Evolutionary conservation across 2,888 invertebrate species (phyloP), one percentile per base, ranked within the genome.

Genomic region (Sclerodermus sp.): DNA sequence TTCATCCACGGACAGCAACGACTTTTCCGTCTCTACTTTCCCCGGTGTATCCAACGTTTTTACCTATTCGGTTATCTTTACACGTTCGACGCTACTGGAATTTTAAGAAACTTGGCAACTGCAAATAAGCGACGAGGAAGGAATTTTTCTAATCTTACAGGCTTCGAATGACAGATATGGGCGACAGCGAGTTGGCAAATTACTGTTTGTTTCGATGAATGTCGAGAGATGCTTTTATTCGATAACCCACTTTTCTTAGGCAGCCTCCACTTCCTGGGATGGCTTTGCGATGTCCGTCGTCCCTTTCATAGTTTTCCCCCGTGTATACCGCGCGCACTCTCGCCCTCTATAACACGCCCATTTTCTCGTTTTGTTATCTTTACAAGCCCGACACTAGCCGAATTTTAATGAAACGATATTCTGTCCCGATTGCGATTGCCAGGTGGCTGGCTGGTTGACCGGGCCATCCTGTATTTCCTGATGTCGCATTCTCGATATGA

Each of bases 51-150:
- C 29, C 14, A 14, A 9, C 1, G 14, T 41, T 40, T 40, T 40
- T 17, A 44, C 23, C 9, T 10, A 32, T 45, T 47, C 29, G 29
- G 50, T 61, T 60, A 63, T 61, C 57, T 52, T 49, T 40, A 50
- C 48, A 49, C 43, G 48, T 40, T 9, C 34, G 39, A 47, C 44
- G 23, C 5, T 44, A 34, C 38, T 16, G 39, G 60, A 58, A 58
- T 62, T 43, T 49, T 55, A 61, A 67, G 57, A 52, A 57, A 61
- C 44, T 49, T 39, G n/a, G 23, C 23, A 23, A 23, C 8, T 23
- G 23, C 4, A 8, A 23, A 23, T 23, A 23, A 23, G 8, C 23
- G 23, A 23, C 8, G 23, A 23, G 23, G 23, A 23, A 23, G 23
- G 8, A 8, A 5, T 23, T 23, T 23, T 23, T 23, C 23, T 23